A percentile compares a stretch with the other conserved stretches of the same genome.
Evolutionary conservation across 2,888 invertebrate genomes (phyloP).

Genomic region (Leucoma salicis): DNA sequence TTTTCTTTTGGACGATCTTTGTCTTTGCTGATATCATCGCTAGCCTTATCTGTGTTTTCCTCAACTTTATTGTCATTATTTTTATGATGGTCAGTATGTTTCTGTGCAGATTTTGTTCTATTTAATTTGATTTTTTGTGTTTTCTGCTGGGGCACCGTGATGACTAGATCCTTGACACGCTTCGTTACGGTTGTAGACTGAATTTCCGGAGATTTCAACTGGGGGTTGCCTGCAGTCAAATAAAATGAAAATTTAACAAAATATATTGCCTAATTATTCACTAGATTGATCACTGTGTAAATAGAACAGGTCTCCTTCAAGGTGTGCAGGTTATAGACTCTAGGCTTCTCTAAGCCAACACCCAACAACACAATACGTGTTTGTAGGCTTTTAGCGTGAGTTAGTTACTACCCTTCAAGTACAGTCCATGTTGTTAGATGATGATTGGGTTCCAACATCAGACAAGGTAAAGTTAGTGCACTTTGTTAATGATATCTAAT

Average conservation of each 20-base stretch:
- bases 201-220: constrained; percentile 4
- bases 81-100: constrained; percentile 6
- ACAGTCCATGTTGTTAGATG: too few relatives aligned
- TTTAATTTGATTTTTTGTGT: constrained; percentile 68
- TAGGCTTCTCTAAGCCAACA: too few relatives aligned
- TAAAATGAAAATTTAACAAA: not conserved
- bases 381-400: too few relatives aligned
- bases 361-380: too few relatives aligned
- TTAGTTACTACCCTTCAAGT: too few relatives aligned
- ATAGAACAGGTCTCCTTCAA: too few relatives aligned
- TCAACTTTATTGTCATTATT: not conserved
- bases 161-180: constrained; percentile 53
- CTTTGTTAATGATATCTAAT: too few relatives aligned
- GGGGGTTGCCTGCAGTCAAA: constrained; percentile 33
- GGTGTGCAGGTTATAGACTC: too few relatives aligned
- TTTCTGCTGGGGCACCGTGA: constrained; percentile 63
- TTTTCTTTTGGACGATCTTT: constrained; percentile 2
- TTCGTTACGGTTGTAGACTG: constrained; percentile 43
- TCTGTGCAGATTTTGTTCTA: constrained; percentile 42
- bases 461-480: too few relatives aligned
- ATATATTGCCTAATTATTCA: not conserved
- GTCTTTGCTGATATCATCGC: constrained; percentile 15
- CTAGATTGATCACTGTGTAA: too few relatives aligned
- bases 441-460: too few relatives aligned
- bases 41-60: not conserved